These are phyloP conservation scores for Trochalopteron elliotii DNA, from an alignment of 2,113 vertebrate species.

Conservation along the genomic window DNA sequence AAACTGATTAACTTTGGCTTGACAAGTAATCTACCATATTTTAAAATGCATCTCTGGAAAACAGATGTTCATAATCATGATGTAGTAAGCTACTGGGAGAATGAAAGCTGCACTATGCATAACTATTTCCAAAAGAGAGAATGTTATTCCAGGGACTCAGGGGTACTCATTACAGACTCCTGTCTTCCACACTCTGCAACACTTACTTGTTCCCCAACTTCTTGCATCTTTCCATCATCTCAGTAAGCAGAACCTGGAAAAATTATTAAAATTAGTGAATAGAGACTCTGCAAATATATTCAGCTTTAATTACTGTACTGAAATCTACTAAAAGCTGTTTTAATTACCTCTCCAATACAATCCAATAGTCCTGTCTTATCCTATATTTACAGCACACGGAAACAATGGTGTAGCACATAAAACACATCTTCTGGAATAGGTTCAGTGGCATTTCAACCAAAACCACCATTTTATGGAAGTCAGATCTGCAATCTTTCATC, in stretches of 20 bases:
- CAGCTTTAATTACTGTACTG: not conserved
- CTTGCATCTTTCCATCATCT: conserved; percentile 98
- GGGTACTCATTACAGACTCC: not conserved
- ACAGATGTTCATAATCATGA: not conserved
- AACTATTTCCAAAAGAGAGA: not conserved
- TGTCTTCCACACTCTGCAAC: not conserved
- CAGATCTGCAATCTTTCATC: not conserved
- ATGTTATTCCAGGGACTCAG: not conserved
- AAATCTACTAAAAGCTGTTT: not conserved
- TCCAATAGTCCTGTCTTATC: not conserved
- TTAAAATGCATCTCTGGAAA: not conserved
- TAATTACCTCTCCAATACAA: not conserved
- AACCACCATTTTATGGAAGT: not conserved
- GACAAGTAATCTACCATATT: not conserved
- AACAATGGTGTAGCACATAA: not conserved
- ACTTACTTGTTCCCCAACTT: conserved; percentile 96
- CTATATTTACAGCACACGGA: not conserved
- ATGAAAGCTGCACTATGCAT: not conserved
- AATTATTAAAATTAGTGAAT: not conserved
- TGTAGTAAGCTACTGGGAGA: not conserved
- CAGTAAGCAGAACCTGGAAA: conserved; percentile 85
- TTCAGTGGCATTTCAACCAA: not conserved
- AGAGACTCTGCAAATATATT: not conserved
- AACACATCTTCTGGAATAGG: not conserved
- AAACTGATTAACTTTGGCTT: not conserved